Evolutionary conservation across 2,888 invertebrate species (phyloP), one percentile per base, ranked within the genome.

Genomic region (Leptinotarsa juncta): DNA sequence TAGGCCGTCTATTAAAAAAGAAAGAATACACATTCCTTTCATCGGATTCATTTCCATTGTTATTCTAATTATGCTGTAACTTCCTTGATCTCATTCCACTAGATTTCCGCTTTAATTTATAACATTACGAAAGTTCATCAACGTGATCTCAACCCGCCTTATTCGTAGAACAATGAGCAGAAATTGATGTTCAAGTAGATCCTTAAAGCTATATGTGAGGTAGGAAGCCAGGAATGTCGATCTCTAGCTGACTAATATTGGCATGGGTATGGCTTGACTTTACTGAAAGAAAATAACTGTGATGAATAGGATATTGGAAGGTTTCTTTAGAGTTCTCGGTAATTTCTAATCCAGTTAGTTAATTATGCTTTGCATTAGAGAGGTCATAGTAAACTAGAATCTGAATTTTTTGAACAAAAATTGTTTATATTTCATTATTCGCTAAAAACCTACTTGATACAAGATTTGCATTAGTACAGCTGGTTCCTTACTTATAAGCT

Each of bases 131-230:
- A 62, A 62, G 62, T 62, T 32, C 62, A 62, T 12, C 57, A 57
- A 32, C 42, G 62, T 62, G 62, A 62, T 26, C 42, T 62, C 32
- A 26, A 42, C 42, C 26, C 62, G 62, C 62, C 42, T 32, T 32
- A 62, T 62, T n/a, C n/a, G 10, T 62, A n/a, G 18, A 62, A 62
- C 62, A 62, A 62, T 62, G 32, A 32, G 62, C 42, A 62, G 62
- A 32, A 62, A 62, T n/a, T 57, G 57, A 57, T 23, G 57, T 23
- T 3, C 20, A 23, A 57, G 20, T 23, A 18, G 15, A 57, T 23
- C 23, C 57, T 57, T 20, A 4, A 12, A 57, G 57, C 14, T 57
- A 23, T 23, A 23, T 57, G 20, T 23, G 23, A 57, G 15, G 57
- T 23, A 57, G 57, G 23, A 57, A 57, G 57, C 20, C 12, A 23